These are phyloP conservation scores for Periophthalmodon schlosseri DNA, from an alignment of 2,113 vertebrate genomes.

Conservation along the genomic window DNA sequence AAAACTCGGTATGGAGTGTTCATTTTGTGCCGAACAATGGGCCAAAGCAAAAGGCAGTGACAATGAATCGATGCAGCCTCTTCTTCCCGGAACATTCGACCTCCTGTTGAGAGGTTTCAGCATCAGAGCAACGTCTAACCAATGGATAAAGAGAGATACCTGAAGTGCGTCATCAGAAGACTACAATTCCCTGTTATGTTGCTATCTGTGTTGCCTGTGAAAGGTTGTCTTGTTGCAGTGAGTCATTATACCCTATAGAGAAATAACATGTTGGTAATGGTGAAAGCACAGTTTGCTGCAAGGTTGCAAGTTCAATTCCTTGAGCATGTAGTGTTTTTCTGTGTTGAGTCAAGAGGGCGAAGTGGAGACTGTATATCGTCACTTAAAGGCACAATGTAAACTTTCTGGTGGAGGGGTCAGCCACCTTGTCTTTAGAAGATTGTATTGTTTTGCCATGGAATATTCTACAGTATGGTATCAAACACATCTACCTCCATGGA, in stretches of 20 bases:
- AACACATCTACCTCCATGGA: too few relatives aligned
- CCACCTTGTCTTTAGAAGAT: too few relatives aligned
- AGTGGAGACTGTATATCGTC: too few relatives aligned
- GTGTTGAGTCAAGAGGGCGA: too few relatives aligned
- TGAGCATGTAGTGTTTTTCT: too few relatives aligned
- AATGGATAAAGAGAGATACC: conserved; percentile 24
- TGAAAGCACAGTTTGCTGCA: neutral
- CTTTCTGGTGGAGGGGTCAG: too few relatives aligned
- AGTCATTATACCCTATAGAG: neutral
- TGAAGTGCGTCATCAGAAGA: conserved; percentile 16
- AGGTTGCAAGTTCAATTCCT: too few relatives aligned
- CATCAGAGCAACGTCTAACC: conserved; percentile 4
- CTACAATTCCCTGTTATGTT: conserved; percentile 10
- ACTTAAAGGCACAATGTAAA: too few relatives aligned
- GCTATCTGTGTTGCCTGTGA: neutral
- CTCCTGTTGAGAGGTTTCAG: conserved; percentile 21
- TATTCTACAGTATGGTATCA: too few relatives aligned
- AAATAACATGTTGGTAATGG: neutral
- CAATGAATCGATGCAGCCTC: conserved; percentile 53
- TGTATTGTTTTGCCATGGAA: too few relatives aligned
- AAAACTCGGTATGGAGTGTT: conserved; percentile 45
- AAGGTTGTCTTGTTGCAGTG: neutral
- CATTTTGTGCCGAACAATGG: conserved; percentile 18
- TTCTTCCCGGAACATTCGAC: conserved; percentile 25
- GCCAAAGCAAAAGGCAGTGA: conserved; percentile 24